phyloP scores from a whole-genome alignment of 2,113 vertebrate genomes.

The Panurus biarmicus region DNA sequence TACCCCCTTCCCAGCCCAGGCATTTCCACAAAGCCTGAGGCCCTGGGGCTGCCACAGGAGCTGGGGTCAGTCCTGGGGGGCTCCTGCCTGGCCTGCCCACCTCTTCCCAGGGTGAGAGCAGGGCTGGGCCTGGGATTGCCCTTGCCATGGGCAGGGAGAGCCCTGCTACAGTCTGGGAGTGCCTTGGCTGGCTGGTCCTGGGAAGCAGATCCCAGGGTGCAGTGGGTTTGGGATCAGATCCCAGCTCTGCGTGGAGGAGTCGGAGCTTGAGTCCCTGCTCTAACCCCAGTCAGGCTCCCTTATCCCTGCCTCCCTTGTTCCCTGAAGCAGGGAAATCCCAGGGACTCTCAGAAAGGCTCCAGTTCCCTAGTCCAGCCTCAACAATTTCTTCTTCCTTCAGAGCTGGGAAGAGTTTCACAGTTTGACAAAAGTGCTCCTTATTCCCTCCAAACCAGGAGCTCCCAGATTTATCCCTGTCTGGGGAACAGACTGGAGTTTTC shows the following conservation, averaged over 20 bases:
- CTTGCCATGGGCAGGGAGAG: neutral
- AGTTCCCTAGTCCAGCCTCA: neutral
- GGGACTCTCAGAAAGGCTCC: neutral
- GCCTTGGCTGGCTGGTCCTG: neutral
- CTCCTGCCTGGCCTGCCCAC: neutral
- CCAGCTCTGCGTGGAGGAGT: neutral
- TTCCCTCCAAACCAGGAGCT: neutral
- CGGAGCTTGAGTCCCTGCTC: neutral
- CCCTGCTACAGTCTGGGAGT: fast-evolving
- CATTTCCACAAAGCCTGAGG: neutral
- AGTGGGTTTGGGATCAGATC: neutral
- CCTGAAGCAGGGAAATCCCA: neutral
- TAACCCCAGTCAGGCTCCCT: neutral
- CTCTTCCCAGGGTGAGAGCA: neutral
- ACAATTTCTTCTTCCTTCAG: neutral
- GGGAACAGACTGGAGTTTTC: neutral
- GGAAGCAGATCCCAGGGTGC: neutral
- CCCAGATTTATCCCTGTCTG: neutral
- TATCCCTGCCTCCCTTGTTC: neutral
- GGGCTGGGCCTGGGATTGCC: neutral
- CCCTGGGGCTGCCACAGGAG: neutral
- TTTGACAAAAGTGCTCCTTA: neutral
- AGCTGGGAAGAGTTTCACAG: no score
- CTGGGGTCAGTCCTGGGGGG: neutral
- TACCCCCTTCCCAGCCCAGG: neutral